Conservation (phyloP, 2,888 invertebrate species). For the Chymomyza amoena region DNA sequence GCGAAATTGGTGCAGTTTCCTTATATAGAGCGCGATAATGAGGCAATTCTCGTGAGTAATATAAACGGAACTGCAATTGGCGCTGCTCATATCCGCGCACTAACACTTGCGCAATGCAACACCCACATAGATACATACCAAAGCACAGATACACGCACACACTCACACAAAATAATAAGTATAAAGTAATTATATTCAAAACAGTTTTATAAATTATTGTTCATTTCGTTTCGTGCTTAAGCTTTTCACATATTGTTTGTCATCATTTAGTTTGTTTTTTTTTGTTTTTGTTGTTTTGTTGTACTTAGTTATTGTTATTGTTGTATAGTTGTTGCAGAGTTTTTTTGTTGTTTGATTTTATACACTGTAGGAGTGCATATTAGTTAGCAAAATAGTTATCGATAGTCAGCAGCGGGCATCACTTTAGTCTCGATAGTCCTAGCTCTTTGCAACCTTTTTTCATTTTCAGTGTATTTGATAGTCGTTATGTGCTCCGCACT, state of each 20-base stretch:
- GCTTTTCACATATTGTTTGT: not conserved
- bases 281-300: not conserved
- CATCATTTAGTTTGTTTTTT: not conserved
- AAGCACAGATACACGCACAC: not conserved
- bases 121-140: not conserved
- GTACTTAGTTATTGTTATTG: not conserved
- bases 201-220: not conserved
- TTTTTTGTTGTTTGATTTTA: too few species aligned
- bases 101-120: not conserved
- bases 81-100: not conserved
- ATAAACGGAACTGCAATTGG: not conserved
- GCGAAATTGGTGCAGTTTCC: not conserved
- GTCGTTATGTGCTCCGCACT: not conserved
- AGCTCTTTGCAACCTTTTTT: too few species aligned
- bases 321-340: not conserved
- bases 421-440: too few species aligned
- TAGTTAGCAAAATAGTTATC: too few species aligned
- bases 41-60: not conserved
- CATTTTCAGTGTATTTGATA: too few species aligned
- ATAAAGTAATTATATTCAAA: not conserved
- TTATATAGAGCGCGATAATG: not conserved
- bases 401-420: too few species aligned
- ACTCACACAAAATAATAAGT: not conserved
- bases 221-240: not conserved
- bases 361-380: too few species aligned